phyloP scores from a whole-genome alignment of 2,888 invertebrate genomes.

The Cheilosia vernalis region DNA sequence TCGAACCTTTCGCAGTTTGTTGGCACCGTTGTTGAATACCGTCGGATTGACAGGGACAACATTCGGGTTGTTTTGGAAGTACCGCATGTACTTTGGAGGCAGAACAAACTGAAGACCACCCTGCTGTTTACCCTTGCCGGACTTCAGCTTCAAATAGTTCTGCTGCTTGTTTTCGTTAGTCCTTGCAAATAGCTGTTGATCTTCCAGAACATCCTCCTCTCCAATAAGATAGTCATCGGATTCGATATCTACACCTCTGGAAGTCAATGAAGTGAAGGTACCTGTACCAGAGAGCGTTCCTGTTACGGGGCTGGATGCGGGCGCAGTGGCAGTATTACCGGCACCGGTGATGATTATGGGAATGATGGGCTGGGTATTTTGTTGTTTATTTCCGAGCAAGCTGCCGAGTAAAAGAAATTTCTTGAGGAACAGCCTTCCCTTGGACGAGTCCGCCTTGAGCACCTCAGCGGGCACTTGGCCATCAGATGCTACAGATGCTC shows the following conservation, averaged over 20 bases:
- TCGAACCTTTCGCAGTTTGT: slow-evolving; percentile 75
- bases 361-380: slow-evolving; percentile 77
- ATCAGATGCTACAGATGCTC: slow-evolving; percentile 8
- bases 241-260: slow-evolving; percentile 49
- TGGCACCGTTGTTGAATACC: slow-evolving; percentile 28
- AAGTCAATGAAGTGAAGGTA: slow-evolving; percentile 74
- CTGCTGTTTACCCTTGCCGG: slow-evolving; percentile 77
- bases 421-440: slow-evolving; percentile 80
- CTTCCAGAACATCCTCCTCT: slow-evolving; percentile 76
- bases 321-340: neutral
- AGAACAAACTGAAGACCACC: slow-evolving; percentile 78
- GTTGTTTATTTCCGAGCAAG: slow-evolving; percentile 77
- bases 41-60: slow-evolving; percentile 41
- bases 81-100: slow-evolving; percentile 79
- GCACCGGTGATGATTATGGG: slow-evolving; percentile 79
- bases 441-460: slow-evolving; percentile 78
- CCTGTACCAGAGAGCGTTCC: slow-evolving; percentile 65
- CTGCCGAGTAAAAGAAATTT: slow-evolving; percentile 80
- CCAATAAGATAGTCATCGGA: slow-evolving; percentile 74
- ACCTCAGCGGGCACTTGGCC: slow-evolving; percentile 12
- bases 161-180: slow-evolving; percentile 78
- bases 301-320: slow-evolving; percentile 69
- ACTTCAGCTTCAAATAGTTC: slow-evolving; percentile 78
- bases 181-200: slow-evolving; percentile 77
- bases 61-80: slow-evolving; percentile 80